Evolutionary conservation across 2,113 vertebrate species (phyloP).

Genomic region (Tiliqua scincoides): DNA sequence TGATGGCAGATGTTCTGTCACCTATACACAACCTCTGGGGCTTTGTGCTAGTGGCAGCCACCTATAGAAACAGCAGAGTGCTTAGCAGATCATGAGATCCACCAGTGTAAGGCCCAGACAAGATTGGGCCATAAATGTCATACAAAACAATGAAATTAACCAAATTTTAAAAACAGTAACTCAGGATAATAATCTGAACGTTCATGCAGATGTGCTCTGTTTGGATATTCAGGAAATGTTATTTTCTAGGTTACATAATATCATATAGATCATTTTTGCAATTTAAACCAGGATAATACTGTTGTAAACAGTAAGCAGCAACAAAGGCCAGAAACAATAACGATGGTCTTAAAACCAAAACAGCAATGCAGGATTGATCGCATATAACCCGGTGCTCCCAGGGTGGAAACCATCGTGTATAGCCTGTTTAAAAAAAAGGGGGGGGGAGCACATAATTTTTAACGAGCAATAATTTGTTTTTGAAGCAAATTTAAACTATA

Average conservation of each 20-base stretch:
- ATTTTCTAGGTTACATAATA: not conserved
- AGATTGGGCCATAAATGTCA: too few relatives aligned
- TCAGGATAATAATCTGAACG: not conserved
- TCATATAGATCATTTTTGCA: slow-evolving; percentile 12
- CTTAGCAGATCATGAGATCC: too few relatives aligned
- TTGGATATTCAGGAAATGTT: not conserved
- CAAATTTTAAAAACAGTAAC: too few relatives aligned
- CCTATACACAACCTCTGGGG: too few relatives aligned
- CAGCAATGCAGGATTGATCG: slow-evolving; percentile 14
- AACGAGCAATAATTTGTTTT: not conserved
- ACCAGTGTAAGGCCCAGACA: too few relatives aligned
- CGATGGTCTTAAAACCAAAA: slow-evolving; percentile 16
- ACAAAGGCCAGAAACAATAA: slow-evolving; percentile 25
- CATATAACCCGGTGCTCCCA: not conserved
- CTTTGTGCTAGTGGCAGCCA: too few relatives aligned
- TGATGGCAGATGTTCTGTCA: too few relatives aligned
- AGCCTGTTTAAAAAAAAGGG: slow-evolving; percentile 52
- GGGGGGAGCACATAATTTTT: not conserved
- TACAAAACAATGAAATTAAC: too few relatives aligned
- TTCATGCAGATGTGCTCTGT: not conserved
- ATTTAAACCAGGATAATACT: not conserved
- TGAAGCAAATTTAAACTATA: not conserved
- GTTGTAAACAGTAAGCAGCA: slow-evolving; percentile 18
- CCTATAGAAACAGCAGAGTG: too few relatives aligned
- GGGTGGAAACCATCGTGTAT: slow-evolving; percentile 26